Evolutionary conservation across 2,113 vertebrate genomes (phyloP), one percentile per base, ranked within the genome.

Genomic region (Telmatochromis sp.): DNA sequence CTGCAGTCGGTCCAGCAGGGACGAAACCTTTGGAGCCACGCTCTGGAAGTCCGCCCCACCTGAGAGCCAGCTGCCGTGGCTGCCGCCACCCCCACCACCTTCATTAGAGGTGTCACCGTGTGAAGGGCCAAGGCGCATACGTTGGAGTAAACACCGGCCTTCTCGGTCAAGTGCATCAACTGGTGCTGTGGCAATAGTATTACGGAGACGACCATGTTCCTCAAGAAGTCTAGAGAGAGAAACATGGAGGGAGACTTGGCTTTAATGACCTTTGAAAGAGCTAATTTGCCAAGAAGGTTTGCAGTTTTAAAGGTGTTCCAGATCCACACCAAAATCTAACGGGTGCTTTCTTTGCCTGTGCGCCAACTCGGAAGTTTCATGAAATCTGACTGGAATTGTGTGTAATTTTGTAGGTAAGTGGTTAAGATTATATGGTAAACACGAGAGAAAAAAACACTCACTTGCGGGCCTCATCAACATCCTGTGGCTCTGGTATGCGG

Each of bases 21-120:
- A 97, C 80, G 98, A 97, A 71, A 99, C 98, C 96, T 97, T 98
- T 85, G 99, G 99, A 78, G 98, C 98, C 14, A 99, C 96, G 78
- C 98, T 99, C 96, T 99, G 99, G 95, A 99, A 99, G 95, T 99
- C 99, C 0, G 98, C 97, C 4, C 98, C 98, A 17, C 98, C 98
- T 1, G 98, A 98, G 93, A 99, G 96, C 95, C 98, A 98, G 93
- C 98, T 98, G 15, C 93, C 97, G 3, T 98, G 98, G 93, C 98
- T 98, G 9, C 93, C 96, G 3, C 90, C 90, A 1, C 91, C 80
- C 6, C 92, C 83, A 1, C 90, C 96, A 3, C 87, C 90, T 4
- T 96, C 95, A 0, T 82, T 78, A 1, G 92, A 57, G n/a, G 84
- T 31, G 2, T 95, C 95, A 1, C 94, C 55, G 2, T 95, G 94